phyloP scores from a whole-genome alignment of 2,888 invertebrate species.

The Philaethria dido region DNA sequence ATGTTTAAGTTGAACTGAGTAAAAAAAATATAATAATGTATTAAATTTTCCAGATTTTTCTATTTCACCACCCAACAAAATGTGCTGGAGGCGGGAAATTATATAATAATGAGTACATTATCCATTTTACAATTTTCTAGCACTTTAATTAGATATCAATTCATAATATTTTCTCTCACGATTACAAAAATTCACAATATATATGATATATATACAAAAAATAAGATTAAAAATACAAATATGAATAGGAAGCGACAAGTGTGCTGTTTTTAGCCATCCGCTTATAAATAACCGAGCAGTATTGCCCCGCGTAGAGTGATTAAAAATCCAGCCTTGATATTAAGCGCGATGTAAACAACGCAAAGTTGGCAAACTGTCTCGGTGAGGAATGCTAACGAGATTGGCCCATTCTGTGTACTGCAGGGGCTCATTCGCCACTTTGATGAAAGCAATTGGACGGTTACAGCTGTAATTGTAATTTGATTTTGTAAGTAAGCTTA shows the following conservation, averaged over 20 bases:
- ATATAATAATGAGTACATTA: no score
- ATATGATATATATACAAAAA: neutral
- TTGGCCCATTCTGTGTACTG: conserved; percentile 56
- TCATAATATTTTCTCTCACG: neutral
- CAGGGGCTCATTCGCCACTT: conserved; percentile 56
- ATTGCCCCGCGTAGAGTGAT: conserved; percentile 37
- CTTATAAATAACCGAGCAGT: conserved; percentile 31
- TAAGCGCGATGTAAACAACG: conserved; percentile 50
- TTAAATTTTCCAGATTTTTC: no score
- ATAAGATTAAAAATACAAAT: neutral
- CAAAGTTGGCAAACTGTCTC: conserved; percentile 58
- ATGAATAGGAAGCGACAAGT: conserved; percentile 18
- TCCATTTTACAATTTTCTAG: no score
- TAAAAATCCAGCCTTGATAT: conserved; percentile 52
- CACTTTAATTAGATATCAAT: no score
- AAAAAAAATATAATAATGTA: no score
- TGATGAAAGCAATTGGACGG: conserved; percentile 52
- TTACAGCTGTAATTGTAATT: conserved; percentile 50
- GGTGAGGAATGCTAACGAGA: conserved; percentile 64
- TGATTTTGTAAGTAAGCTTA: conserved; percentile 16
- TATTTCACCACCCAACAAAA: no score
- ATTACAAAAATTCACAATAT: neutral
- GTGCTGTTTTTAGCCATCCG: conserved; percentile 5
- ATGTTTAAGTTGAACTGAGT: no score
- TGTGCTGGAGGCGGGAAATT: no score